Conservation (phyloP, 2,113 vertebrate species). For the Cyprinodon brontotheroides region DNA sequence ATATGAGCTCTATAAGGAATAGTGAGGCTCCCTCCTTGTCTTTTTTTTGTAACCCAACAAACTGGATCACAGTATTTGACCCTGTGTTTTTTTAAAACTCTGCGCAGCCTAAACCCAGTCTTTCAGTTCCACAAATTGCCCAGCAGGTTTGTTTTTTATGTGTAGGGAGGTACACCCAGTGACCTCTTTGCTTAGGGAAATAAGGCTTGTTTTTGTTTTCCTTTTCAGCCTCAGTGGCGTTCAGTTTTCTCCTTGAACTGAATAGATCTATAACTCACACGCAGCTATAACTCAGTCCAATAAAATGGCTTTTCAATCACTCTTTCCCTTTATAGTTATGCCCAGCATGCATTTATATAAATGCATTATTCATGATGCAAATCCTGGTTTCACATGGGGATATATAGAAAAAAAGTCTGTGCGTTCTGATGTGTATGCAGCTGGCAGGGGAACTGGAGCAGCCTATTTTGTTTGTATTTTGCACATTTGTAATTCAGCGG, state of each 20-base stretch:
- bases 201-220: slow-evolving; percentile 1
- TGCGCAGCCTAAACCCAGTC: background rate
- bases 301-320: slow-evolving; percentile 75
- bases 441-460: slow-evolving; percentile 61
- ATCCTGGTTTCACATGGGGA: slow-evolving; percentile 71
- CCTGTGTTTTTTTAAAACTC: background rate
- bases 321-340: slow-evolving; percentile 75
- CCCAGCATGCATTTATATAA: slow-evolving; percentile 74
- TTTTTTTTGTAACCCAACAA: too few species aligned
- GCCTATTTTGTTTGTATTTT: slow-evolving; percentile 73
- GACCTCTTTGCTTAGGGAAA: slow-evolving; percentile 45
- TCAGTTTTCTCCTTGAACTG: slow-evolving; percentile 21
- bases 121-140: background rate
- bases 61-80: background rate
- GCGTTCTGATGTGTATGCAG: slow-evolving; percentile 64
- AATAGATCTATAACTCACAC: slow-evolving; percentile 61
- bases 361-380: slow-evolving; percentile 77
- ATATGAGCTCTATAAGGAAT: too few species aligned
- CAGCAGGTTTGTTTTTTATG: background rate
- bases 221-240: slow-evolving; percentile 25
- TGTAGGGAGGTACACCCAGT: slow-evolving; percentile 37
- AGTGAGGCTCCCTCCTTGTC: too few species aligned
- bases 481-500: slow-evolving; percentile 69
- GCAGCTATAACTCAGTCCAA: slow-evolving; percentile 66
- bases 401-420: slow-evolving; percentile 61